Evolutionary conservation across 2,113 vertebrate genomes (phyloP).

Genomic region (Actenoides lindsayi): DNA sequence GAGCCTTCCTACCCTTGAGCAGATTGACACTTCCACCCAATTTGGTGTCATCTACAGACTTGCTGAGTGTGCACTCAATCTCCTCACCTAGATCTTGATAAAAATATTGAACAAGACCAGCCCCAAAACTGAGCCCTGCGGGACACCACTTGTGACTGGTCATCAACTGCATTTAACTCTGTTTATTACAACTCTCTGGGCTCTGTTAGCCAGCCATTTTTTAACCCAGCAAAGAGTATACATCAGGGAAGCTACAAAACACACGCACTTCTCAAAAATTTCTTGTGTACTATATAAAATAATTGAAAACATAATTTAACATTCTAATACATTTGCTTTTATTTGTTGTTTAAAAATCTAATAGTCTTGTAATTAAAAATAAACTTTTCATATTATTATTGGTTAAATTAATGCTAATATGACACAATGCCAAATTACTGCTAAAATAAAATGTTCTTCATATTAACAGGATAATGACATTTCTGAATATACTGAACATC

Average conservation of each 20-base stretch:
- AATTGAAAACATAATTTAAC: slow-evolving; percentile 1
- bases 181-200: too few species aligned
- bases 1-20: too few species aligned
- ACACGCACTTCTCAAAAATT: neutral
- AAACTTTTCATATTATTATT: neutral
- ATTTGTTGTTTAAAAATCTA: neutral
- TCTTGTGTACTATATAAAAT: neutral
- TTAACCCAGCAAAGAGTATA: too few species aligned
- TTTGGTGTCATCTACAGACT: too few species aligned
- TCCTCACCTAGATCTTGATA: too few species aligned
- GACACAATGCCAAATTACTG: neutral
- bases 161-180: too few species aligned
- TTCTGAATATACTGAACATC: neutral
- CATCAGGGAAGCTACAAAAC: neutral
- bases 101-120: too few species aligned
- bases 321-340: neutral
- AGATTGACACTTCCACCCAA: too few species aligned
- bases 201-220: too few species aligned
- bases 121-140: too few species aligned
- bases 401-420: neutral
- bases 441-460: neutral
- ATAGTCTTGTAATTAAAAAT: slow-evolving; percentile 14
- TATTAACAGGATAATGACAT: neutral
- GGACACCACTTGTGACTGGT: too few species aligned
- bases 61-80: too few species aligned